These are phyloP conservation scores for Phyto melanocephala DNA, from an alignment of 2,888 invertebrate genomes.

Conservation along the genomic window DNA sequence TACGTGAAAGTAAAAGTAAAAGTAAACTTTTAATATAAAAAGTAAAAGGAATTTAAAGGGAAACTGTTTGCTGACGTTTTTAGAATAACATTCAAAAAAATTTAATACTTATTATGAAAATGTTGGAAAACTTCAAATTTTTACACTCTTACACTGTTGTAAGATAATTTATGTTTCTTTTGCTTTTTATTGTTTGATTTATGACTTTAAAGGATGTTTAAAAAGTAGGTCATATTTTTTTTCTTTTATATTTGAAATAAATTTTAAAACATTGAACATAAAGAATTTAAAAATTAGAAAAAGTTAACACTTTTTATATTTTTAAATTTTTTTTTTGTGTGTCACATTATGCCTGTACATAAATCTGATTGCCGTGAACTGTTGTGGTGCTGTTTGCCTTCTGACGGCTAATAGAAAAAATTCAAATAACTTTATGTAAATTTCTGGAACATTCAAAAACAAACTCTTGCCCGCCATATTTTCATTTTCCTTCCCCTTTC, in stretches of 20 bases:
- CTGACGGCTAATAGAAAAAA: too few relatives aligned
- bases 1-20: background rate
- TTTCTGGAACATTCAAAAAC: too few relatives aligned
- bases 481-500: background rate
- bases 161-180: background rate
- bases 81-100: background rate
- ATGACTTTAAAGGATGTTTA: background rate
- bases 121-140: background rate
- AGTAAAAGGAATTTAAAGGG: background rate
- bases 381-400: too few relatives aligned
- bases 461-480: background rate
- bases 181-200: slow-evolving; percentile 9
- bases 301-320: too few relatives aligned
- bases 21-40: background rate
- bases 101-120: slow-evolving; percentile 1
- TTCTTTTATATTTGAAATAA: background rate
- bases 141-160: background rate
- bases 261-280: background rate
- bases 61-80: background rate
- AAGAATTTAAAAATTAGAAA: background rate
- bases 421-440: too few relatives aligned
- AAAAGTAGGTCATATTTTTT: background rate
- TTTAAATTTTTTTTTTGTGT: too few relatives aligned
- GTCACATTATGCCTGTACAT: too few relatives aligned
- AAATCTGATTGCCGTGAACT: too few relatives aligned